Conservation (phyloP, 2,888 invertebrate genomes). For the Clostera curtula region DNA sequence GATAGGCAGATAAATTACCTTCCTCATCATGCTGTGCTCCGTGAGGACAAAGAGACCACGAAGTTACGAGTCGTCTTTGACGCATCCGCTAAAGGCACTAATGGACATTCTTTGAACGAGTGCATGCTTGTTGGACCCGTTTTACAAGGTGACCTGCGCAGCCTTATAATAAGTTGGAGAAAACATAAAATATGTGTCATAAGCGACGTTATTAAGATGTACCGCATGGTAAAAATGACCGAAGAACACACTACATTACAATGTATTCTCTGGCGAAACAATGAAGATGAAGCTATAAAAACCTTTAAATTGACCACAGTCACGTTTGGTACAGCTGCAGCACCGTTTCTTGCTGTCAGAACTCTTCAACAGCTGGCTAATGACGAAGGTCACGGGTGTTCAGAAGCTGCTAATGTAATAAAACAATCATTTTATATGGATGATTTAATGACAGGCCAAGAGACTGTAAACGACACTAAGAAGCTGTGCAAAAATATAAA, state of each 20-base stretch:
- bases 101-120: constrained; percentile 12
- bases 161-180: too few species aligned
- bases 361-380: constrained; percentile 8
- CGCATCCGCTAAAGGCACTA: constrained; percentile 6
- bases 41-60: constrained; percentile 13
- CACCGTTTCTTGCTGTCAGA: constrained; percentile 8
- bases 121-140: too few species aligned
- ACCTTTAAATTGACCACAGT: constrained; percentile 8
- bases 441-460: constrained; percentile 8
- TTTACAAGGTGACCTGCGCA: too few species aligned
- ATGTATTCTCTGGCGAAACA: constrained; percentile 5
- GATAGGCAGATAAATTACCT: background rate
- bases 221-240: constrained; percentile 16
- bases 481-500: too few species aligned
- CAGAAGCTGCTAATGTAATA: background rate
- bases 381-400: constrained; percentile 6
- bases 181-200: too few species aligned
- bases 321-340: constrained; percentile 8
- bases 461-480: too few species aligned
- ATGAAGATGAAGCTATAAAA: constrained; percentile 4
- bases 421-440: constrained; percentile 1
- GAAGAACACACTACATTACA: constrained; percentile 8
- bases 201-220: too few species aligned
- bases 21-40: constrained; percentile 11
- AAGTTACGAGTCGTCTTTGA: constrained; percentile 7